phyloP scores from a whole-genome alignment of 92 coral and sea anemone species.

The Epizoanthus fatuus region DNA sequence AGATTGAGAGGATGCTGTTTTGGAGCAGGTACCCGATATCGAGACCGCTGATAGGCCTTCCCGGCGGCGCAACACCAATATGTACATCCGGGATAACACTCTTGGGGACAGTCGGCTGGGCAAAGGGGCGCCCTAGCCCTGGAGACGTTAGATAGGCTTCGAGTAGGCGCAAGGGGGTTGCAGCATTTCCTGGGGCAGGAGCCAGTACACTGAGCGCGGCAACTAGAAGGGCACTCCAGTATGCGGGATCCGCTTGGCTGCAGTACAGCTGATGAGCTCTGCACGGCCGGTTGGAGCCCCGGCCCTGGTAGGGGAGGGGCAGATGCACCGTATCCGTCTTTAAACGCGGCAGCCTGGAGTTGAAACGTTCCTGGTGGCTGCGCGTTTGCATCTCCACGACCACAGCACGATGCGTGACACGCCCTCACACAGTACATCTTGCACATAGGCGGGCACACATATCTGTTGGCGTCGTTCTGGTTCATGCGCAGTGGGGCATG shows the following conservation, averaged over 20 bases:
- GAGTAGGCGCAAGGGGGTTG: constrained; percentile 7
- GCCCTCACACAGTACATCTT: neutral
- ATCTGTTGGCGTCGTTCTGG: neutral
- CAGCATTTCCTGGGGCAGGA: neutral
- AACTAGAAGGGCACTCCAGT: neutral
- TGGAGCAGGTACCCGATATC: neutral
- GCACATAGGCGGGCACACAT: constrained; percentile 1
- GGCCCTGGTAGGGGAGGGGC: constrained; percentile 35
- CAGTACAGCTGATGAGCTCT: neutral
- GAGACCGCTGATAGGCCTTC: neutral
- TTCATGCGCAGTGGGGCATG: neutral
- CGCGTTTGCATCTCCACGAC: neutral
- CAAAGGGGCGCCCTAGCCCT: constrained; percentile 61
- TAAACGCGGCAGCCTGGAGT: neutral
- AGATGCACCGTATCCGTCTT: neutral
- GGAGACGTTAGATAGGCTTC: constrained; percentile 31
- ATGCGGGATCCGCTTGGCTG: too few species aligned
- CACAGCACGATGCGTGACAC: constrained; percentile 16
- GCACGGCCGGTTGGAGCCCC: constrained; percentile 44
- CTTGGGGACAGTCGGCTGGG: constrained; percentile 68
- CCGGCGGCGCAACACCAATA: constrained; percentile 41
- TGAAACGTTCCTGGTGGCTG: neutral
- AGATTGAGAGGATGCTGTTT: neutral
- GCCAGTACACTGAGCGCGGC: neutral
- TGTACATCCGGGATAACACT: constrained; percentile 60